Conservation (phyloP, 2,888 invertebrate species). For the Agrochola macilenta region DNA sequence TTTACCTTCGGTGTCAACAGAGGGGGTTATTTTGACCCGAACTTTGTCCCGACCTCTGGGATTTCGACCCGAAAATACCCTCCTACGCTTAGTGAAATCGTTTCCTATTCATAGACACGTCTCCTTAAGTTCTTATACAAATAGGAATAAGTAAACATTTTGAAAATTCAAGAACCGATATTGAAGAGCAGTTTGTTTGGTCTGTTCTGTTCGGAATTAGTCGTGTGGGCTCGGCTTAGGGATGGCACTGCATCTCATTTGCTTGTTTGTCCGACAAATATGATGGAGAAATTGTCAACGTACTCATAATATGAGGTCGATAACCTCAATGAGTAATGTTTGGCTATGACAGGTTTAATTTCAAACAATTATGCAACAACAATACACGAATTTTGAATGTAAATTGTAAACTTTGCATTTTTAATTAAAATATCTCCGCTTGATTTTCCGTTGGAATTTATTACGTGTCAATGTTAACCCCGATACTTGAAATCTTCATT, state of each 20-base stretch:
- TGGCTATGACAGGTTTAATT: neutral
- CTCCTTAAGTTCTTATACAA: constrained; percentile 69
- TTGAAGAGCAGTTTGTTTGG: constrained; percentile 75
- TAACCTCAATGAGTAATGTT: constrained; percentile 46
- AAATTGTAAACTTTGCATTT: neutral
- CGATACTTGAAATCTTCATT: constrained; percentile 61
- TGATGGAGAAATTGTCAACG: constrained; percentile 60
- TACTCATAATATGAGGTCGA: constrained; percentile 46
- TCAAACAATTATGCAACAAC: constrained; percentile 14
- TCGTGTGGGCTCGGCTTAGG: constrained; percentile 63
- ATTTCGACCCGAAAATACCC: constrained; percentile 39
- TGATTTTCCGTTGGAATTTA: constrained; percentile 36
- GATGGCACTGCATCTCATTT: constrained; percentile 70
- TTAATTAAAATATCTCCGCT: neutral
- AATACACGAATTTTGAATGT: neutral
- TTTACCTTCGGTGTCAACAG: constrained; percentile 79
- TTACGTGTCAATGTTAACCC: constrained; percentile 31
- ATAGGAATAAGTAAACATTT: constrained; percentile 80
- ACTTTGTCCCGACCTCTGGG: constrained; percentile 45
- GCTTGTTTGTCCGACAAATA: constrained; percentile 63
- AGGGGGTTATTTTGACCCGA: constrained; percentile 63
- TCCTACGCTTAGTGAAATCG: constrained; percentile 72
- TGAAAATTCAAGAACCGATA: constrained; percentile 79
- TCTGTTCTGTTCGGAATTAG: constrained; percentile 72
- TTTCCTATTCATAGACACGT: constrained; percentile 71